A percentile compares a stretch with the other conserved stretches of the same genome.
Evolutionary conservation across 1,140 invertebrate species (phyloP).

Genomic region (Drosophila bipectinata): DNA sequence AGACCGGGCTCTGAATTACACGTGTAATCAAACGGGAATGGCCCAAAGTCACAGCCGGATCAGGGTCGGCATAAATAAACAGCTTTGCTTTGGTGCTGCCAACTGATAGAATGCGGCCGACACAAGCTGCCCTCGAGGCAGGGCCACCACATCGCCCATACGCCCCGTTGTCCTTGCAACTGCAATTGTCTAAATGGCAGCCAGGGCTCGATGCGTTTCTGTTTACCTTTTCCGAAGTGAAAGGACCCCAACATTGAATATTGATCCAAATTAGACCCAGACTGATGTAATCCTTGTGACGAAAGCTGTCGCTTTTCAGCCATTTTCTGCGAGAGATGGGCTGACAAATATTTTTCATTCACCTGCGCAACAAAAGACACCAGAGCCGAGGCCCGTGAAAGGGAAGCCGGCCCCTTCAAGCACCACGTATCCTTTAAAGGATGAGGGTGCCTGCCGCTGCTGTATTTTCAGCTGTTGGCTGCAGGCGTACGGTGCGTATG

Average conservation of each 20-base stretch:
- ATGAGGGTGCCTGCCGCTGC: not conserved
- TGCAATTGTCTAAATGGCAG: constrained; percentile 24
- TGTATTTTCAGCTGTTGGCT: constrained; percentile 41
- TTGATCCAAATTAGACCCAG: not conserved
- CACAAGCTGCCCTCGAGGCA: constrained; percentile 7
- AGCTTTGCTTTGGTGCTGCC: constrained; percentile 29
- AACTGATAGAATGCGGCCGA: not conserved
- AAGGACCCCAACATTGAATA: not conserved
- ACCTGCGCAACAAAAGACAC: constrained; percentile 50
- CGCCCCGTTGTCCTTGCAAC: constrained; percentile 52
- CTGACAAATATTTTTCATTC: constrained; percentile 63
- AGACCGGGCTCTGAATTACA: constrained; percentile 56
- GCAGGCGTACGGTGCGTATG: constrained; percentile 38
- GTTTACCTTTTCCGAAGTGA: not conserved
- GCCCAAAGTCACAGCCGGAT: constrained; percentile 33
- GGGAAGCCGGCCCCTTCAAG: constrained; percentile 1
- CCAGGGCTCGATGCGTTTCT: not conserved
- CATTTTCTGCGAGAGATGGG: constrained; percentile 49
- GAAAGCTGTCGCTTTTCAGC: constrained; percentile 18
- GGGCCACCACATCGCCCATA: constrained; percentile 29
- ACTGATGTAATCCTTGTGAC: constrained; percentile 35
- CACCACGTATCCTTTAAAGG: not conserved
- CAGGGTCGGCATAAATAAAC: constrained; percentile 59
- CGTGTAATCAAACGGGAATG: constrained; percentile 60
- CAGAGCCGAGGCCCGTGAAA: not conserved